Percentiles rank a stretch among this genome's conserved stretches.
phyloP scores from a whole-genome alignment of 2,888 invertebrate genomes.

The Drosophila meridiana region DNA sequence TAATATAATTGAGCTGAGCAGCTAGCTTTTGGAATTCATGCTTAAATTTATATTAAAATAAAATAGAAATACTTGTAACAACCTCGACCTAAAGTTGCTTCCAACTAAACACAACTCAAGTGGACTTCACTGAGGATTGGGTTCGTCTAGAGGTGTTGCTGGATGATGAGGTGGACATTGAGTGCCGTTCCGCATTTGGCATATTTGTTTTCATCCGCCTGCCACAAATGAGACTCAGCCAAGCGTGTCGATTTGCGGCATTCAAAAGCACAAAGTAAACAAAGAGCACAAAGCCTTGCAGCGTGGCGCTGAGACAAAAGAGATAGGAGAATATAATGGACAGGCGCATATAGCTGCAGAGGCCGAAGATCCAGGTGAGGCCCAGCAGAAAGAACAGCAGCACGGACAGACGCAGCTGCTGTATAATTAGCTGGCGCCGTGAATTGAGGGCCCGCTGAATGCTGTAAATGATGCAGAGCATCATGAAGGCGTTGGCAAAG shows the following conservation, averaged over 20 bases:
- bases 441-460: constrained; percentile 83
- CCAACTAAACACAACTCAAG: background rate
- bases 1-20: background rate
- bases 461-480: constrained; percentile 86
- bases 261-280: constrained; percentile 88
- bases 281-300: constrained; percentile 88
- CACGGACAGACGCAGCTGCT: constrained; percentile 87
- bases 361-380: constrained; percentile 88
- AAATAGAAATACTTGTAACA: background rate
- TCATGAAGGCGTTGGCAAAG: constrained; percentile 86
- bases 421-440: constrained; percentile 82
- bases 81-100: background rate
- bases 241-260: constrained; percentile 83
- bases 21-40: background rate
- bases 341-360: constrained; percentile 86
- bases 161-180: constrained; percentile 37
- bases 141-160: constrained; percentile 21
- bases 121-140: background rate
- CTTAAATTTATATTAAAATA: background rate
- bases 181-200: constrained; percentile 26
- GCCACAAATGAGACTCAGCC: constrained; percentile 48
- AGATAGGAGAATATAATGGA: constrained; percentile 87
- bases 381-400: constrained; percentile 88
- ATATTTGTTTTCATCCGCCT: constrained; percentile 9
- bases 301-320: constrained; percentile 88